Percentiles rank a stretch among this genome's conserved stretches.
Conservation (phyloP, 1,140 invertebrate genomes). For the Papilio dardanus region DNA sequence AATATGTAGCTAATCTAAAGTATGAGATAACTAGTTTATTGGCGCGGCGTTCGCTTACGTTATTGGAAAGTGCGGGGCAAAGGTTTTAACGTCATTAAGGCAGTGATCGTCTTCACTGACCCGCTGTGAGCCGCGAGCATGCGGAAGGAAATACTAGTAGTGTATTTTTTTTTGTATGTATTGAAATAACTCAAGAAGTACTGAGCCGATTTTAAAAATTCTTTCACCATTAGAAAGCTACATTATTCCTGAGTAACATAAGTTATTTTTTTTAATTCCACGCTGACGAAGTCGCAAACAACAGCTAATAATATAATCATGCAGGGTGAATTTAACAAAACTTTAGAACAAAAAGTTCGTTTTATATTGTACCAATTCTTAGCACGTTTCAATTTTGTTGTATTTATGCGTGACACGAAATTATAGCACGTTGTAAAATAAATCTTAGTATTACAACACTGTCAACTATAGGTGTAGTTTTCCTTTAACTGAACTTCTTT, state of each 20-base stretch:
- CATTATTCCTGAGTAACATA: too few species aligned
- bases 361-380: neutral
- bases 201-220: too few species aligned
- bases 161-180: neutral
- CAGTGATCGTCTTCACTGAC: neutral
- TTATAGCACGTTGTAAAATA: neutral
- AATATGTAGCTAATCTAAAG: too few species aligned
- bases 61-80: slow-evolving; percentile 20
- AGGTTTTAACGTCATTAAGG: slow-evolving; percentile 9
- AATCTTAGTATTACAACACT: slow-evolving; percentile 5
- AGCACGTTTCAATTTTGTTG: neutral
- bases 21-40: too few species aligned
- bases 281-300: too few species aligned
- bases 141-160: neutral
- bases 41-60: neutral
- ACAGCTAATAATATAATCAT: neutral
- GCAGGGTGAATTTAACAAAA: too few species aligned
- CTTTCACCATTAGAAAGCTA: too few species aligned
- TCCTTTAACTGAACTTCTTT: neutral
- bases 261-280: too few species aligned
- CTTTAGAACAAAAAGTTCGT: neutral
- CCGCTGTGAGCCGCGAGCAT: neutral
- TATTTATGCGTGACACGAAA: slow-evolving; percentile 4
- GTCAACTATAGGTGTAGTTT: neutral
- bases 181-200: too few species aligned